Base-by-base conservation (phyloP, 2,888 invertebrate genomes). In the Drosophila stalkeri region DNA sequence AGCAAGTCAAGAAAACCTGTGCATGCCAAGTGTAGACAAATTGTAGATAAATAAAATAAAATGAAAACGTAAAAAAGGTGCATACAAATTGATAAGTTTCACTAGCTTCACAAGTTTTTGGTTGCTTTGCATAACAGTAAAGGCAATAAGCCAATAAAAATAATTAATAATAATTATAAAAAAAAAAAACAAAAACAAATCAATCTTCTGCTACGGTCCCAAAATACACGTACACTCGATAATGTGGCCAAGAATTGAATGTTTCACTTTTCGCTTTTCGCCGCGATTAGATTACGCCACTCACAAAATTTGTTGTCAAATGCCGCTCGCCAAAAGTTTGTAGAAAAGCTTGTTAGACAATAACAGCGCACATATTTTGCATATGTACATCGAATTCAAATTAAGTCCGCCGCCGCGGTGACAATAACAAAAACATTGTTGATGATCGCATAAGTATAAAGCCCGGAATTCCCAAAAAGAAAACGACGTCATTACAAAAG, bases 401-500 rank as follows among this genome's bases (percentile, higher is more conserved):
- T 87, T 75, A 79, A 84, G 75, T 81, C 85, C 87, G 87, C 87
- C 82, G 82, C 82, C 72, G 69, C 82, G 66, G 69, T 18, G 55
- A 62, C 65, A 72, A 69, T 66, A 61, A 73, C 64, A 78, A 71
- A 62, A 71, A 63, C 66, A 67, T 47, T 73, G 46, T 55, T 72
- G 87, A 87, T 90, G 89, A 89, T 86, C 89, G 81, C 81, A 90
- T 82, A 79, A 75, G 73, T 77, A 90, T 89, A 90, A 87, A 90
- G 90, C 80, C 84, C 75, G 90, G 86, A 87, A 89, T 90, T 90
- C 90, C 86, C 86, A 75, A 88, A 43, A 71, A 71, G 64, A 79
- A 64, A 81, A 55, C 72, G 71, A 90, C 86, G 89, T 90, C 90
- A 86, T 60, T 75, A 81, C 72, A 77, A 79, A 80, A 81, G 69